Evolutionary conservation across 2,888 invertebrate species (phyloP), one percentile per base, ranked within the genome.

Genomic region (Oscheius sp.): DNA sequence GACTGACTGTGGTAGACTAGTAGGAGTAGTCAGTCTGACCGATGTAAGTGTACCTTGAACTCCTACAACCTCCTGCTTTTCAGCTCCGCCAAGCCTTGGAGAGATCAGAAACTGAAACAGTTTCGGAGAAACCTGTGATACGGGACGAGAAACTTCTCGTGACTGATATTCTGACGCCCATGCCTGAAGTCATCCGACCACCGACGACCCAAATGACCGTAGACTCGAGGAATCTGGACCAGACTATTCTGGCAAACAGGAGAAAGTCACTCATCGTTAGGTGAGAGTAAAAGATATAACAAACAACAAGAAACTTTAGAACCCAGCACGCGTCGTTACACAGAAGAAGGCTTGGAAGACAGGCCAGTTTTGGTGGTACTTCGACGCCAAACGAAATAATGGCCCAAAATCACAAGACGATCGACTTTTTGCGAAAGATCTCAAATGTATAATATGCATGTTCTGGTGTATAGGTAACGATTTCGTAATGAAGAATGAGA

Each of bases 11-110:
- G 88, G 88, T 55, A 77, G 85, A 63, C 76, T 88, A 48, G 84
- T 88, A 51, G 88, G 88, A 70, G 88, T 88, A 32, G 88, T 88
- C 11, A 85, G 86, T 5, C 77, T 88, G 37, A 75, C 84, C 37
- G 88, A 87, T 77, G 87, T 87, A 58, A 33, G 21, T 60, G 21
- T 29, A 13, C 10, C 32, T 50, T 29, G 11, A 13, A 35, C 35
- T 7, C 32, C 47, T n/a, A 65, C 29, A 10, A n/a, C 37, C 21
- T 13, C 48, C 35, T n/a, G 21, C 48, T 51, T 11, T 70, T 70
- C 47, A 83, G 83, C 70, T 83, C 5, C 77, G 84, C 57, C 76
- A 78, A 58, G 82, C 80, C 2, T 50, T 84, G 47, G 83, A 83
- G 51, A 74, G 75, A 55, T 79, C 80, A 1, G 58, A 74, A 51